phyloP scores from a whole-genome alignment of 2,888 invertebrate species.

The Callyntrura guangdongensis region DNA sequence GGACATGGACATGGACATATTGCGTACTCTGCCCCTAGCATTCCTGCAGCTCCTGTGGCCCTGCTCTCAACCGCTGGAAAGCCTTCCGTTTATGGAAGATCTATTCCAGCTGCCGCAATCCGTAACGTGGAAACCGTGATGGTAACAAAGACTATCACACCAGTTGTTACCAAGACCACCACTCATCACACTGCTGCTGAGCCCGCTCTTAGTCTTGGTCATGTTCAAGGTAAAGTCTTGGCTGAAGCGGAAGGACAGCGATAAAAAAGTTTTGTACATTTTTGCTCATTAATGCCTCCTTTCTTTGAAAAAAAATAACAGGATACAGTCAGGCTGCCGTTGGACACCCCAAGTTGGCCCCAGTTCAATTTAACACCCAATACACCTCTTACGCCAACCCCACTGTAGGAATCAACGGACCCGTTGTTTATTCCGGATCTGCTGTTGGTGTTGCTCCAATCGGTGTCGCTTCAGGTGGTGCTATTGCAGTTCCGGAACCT shows the following conservation, averaged over 20 bases:
- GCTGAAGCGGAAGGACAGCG: no score
- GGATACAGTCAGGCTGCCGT: slow-evolving; percentile 81
- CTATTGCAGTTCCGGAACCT: slow-evolving; percentile 36
- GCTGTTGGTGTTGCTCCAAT: slow-evolving; percentile 55
- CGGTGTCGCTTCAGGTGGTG: slow-evolving; percentile 2
- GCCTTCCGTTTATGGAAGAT: slow-evolving; percentile 71
- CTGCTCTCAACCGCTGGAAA: slow-evolving; percentile 81
- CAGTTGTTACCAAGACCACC: slow-evolving; percentile 83
- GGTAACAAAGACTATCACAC: slow-evolving; percentile 84
- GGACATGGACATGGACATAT: not conserved
- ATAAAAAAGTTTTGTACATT: no score
- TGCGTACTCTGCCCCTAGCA: not conserved
- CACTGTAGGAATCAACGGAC: slow-evolving; percentile 80
- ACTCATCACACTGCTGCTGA: slow-evolving; percentile 82
- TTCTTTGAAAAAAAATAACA: slow-evolving; percentile 33
- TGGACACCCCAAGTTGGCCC: slow-evolving; percentile 80
- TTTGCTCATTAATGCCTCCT: not conserved
- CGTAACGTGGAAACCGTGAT: slow-evolving; percentile 82
- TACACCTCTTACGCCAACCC: slow-evolving; percentile 79
- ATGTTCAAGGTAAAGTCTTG: slow-evolving; percentile 81
- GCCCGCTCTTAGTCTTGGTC: slow-evolving; percentile 82
- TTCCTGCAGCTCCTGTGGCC: slow-evolving; percentile 19
- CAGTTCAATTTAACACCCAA: slow-evolving; percentile 83
- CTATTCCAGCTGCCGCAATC: slow-evolving; percentile 83
- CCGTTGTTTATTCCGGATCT: slow-evolving; percentile 75